Conservation (phyloP, 2,797 vertebrate genomes). For the Sebastes paucispinis region DNA sequence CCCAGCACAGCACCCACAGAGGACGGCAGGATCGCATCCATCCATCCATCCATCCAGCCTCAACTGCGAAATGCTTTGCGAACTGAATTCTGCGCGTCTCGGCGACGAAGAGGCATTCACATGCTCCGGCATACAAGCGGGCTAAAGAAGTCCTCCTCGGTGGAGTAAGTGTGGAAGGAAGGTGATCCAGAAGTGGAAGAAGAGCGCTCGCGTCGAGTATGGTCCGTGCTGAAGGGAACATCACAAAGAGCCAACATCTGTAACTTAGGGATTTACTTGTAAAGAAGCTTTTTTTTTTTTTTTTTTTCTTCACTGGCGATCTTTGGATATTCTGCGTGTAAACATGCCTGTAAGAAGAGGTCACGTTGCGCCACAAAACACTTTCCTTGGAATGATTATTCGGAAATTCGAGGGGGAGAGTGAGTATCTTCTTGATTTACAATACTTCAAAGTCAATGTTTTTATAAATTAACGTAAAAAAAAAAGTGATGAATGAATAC, state of each 20-base stretch:
- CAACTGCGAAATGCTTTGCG: conserved; percentile 86
- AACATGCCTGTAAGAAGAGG: conserved; percentile 99
- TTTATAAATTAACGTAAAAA: not conserved
- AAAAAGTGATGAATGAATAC: not conserved
- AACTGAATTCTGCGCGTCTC: conserved; percentile 74
- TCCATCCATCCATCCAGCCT: conserved; percentile 74
- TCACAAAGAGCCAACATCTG: conserved; percentile 77
- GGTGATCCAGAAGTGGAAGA: conserved; percentile 81
- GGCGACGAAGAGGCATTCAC: conserved; percentile 71
- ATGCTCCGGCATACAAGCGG: conserved; percentile 65
- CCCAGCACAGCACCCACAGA: conserved; percentile 75
- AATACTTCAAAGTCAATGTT: not conserved
- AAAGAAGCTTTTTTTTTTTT: conserved; percentile 66
- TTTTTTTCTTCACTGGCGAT: conserved; percentile 34
- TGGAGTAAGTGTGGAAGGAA: conserved; percentile 46
- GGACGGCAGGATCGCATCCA: conserved; percentile 77
- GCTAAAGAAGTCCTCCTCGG: conserved; percentile 51
- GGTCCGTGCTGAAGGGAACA: conserved; percentile 79
- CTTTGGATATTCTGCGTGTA: conserved; percentile 68
- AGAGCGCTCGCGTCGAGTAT: conserved; percentile 79
- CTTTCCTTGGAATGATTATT: conserved; percentile 97
- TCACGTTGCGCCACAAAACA: conserved; percentile 99
- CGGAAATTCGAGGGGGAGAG: conserved; percentile 99
- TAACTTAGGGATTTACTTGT: conserved; percentile 84
- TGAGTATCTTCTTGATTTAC: conserved; percentile 82